These are phyloP conservation scores for human DNA, from an alignment of 2,113 vertebrate genomes.

Conservation along the genomic window DNA sequence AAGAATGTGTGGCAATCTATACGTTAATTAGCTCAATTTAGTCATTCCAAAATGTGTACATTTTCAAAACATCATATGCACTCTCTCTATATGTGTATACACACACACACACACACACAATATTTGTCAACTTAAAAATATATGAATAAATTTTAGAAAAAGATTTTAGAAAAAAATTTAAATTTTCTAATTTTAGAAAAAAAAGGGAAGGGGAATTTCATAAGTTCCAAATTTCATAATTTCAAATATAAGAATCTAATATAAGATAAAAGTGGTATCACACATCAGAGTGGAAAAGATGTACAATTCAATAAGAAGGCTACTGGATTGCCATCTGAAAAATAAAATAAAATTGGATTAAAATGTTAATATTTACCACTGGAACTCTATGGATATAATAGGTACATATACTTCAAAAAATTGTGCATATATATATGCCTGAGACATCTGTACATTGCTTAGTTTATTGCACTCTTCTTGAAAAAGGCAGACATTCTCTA, in stretches of 20 bases:
- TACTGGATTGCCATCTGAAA: not conserved
- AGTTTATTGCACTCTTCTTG: not conserved
- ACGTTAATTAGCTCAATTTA: not conserved
- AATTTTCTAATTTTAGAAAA: not conserved
- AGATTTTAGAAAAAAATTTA: no score
- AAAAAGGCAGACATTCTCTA: not conserved
- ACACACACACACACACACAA: no score
- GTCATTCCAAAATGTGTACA: not conserved
- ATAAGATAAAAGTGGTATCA: not conserved
- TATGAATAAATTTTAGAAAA: not conserved
- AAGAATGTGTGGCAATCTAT: not conserved
- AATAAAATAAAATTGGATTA: not conserved
- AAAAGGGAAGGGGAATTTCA: not conserved
- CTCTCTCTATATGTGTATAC: not conserved
- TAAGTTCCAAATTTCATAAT: not conserved
- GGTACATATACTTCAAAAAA: not conserved
- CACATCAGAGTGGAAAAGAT: not conserved
- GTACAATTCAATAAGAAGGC: not conserved
- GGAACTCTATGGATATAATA: not conserved
- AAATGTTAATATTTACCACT: not conserved
- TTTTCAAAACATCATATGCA: not conserved
- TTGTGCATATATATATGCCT: not conserved
- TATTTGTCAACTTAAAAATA: not conserved
- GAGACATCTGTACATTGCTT: not conserved
- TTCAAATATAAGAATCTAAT: not conserved